Base-by-base conservation (phyloP, 2,888 invertebrate genomes). In the Acronicta aceris region DNA sequence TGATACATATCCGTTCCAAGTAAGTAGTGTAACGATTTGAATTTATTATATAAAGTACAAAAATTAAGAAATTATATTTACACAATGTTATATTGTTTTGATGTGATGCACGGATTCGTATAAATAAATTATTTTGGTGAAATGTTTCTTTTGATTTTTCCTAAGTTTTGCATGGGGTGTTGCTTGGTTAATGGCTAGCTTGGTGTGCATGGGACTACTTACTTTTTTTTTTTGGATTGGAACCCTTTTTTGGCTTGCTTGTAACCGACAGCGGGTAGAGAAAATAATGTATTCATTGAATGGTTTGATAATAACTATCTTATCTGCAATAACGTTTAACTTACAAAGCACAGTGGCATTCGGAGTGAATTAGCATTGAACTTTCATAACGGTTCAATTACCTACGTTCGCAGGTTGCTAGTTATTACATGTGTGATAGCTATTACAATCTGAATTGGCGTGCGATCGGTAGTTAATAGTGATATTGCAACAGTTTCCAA, bases 111-210 rank as follows among this genome's bases (percentile, higher is more conserved):
- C 59, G 65, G 53, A 57, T 65, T 69, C 78, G 53, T 56, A 73
- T 71, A 58, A 82, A 82, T 74, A 78, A 81, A 84, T 85, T 81
- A 78, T 88, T 84, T 80, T 83, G 82, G 78, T 83, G 78, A 85
- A 62, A 65, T 54, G 84, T 84, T 85, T 86, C 71, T 79, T 81
- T 87, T 86, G 82, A 73, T 78, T 76, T 84, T 77, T 74, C 74
- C 83, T 76, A 76, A 69, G 55, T 65, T 62, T 71, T 79, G 80
- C 80, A 81, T 79, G 76, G 76, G 73, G 82, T 86, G 53, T 78
- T 46, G 79, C 77, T 81, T 79, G 51, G 72, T 64, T 78, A 58
- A 56, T 79, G 79, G 74, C 70, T 79, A 67, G 54, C 54, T 59
- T 58, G 62, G 54, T 66, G 77, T 64, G 78, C 81, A 80, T 78